phyloP scores from a whole-genome alignment of 2,113 vertebrate species.

The Formicarius rufipectus region DNA sequence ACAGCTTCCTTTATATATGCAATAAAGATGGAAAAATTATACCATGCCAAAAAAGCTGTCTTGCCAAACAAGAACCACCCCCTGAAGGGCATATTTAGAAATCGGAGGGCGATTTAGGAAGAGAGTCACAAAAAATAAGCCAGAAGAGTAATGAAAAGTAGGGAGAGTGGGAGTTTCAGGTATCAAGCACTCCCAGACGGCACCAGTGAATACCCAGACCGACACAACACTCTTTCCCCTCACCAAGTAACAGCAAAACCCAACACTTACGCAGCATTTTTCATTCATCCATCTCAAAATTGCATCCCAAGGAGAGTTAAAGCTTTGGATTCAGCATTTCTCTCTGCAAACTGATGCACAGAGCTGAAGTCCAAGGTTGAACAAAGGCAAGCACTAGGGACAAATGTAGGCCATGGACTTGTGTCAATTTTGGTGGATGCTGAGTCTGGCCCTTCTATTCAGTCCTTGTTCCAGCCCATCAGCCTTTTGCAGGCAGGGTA shows the following conservation, averaged over 20 bases:
- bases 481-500: neutral
- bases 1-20: neutral
- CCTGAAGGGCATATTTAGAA: slow-evolving; percentile 36
- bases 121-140: neutral
- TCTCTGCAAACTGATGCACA: neutral
- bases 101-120: neutral
- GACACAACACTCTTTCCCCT: neutral
- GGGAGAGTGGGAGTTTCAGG: slow-evolving; percentile 5
- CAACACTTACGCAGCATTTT: neutral
- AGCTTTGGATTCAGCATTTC: neutral
- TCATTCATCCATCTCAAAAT: neutral
- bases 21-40: slow-evolving; percentile 12
- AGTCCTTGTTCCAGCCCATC: neutral
- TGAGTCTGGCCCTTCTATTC: neutral
- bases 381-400: neutral
- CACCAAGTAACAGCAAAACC: neutral
- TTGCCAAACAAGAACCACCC: neutral
- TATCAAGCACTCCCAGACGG: neutral
- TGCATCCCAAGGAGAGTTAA: neutral
- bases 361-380: neutral
- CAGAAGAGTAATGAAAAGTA: neutral
- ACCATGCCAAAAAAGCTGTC: slow-evolving; percentile 9
- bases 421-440: accelerated
- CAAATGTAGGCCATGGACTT: neutral
- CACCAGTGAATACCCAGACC: neutral